Evolutionary conservation across 2,113 vertebrate genomes (phyloP), one percentile per base, ranked within the genome.

Genomic region (Microtus ochrogaster): DNA sequence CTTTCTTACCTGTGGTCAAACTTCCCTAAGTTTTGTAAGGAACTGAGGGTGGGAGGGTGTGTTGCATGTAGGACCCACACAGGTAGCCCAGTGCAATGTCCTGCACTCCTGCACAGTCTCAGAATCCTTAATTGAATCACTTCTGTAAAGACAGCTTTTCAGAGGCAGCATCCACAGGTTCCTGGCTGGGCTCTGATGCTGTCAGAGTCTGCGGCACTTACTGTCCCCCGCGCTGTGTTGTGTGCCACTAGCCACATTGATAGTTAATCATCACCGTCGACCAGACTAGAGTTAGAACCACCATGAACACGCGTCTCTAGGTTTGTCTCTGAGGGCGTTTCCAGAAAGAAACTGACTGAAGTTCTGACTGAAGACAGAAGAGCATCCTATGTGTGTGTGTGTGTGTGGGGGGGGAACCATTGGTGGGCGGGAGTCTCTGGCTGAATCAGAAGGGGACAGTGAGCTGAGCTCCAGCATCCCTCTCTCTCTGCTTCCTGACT

Each of bases 41-140:
- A 65, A 0, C 19, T 1, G 5, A 39, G 14, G 52, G 44, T 7
- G 49, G 49, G 49, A n/a, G n/a, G 10, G 10, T 1, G 10, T 9
- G 49, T 49, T 55, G 39, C 49, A 21, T 41, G 81, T 26, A 76
- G 89, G 58, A 28, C 12, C 76, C 70, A 36, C 49, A 77, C 5
- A 8, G 68, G 39, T 17, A 14, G 7, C 33, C 89, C 84, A 66
- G 66, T 10, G 24, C 21, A 39, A 41, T 47, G 22, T 24, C 88
- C 78, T 13, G 44, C 28, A n/a, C 6, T n/a, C 65, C 66, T 41
- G 7, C 30, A 19, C 49, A 49, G 49, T 49, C 26, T 73, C 39
- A 30, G 68, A 73, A 72, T 39, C n/a, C n/a, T 30, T 76, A 11
- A 72, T 19, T 52, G 30, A 55, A 19, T 9, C 79, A 24, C 24